A percentile compares a stretch with the other conserved stretches of the same genome.
These are phyloP conservation scores for Hippocampus zosterae DNA, from an alignment of 2,113 vertebrate species.

Conservation along the genomic window DNA sequence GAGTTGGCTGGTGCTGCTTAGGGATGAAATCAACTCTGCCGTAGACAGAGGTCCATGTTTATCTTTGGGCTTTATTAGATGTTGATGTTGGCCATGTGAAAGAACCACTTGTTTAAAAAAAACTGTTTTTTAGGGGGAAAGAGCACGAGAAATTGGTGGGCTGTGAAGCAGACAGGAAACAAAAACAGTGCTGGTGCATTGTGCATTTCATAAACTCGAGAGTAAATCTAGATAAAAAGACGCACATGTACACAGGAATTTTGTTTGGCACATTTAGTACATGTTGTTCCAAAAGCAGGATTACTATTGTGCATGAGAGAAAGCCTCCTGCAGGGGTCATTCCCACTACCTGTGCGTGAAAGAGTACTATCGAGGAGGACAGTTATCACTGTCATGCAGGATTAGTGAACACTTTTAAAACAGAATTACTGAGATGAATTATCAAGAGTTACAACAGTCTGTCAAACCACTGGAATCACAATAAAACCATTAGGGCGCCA, in stretches of 20 bases:
- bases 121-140: constrained; percentile 60
- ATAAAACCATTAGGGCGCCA: neutral
- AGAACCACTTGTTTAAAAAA: constrained; percentile 72
- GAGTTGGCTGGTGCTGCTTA: constrained; percentile 67
- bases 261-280: neutral
- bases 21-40: constrained; percentile 74
- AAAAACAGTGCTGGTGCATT: constrained; percentile 3
- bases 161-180: constrained; percentile 9
- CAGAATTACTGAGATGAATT: constrained; percentile 1
- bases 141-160: constrained; percentile 8
- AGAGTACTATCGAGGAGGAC: constrained; percentile 2
- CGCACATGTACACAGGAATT: neutral
- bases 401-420: constrained; percentile 3
- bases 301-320: constrained; percentile 1
- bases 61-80: constrained; percentile 75
- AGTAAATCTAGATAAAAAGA: neutral
- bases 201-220: constrained; percentile 21
- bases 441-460: constrained; percentile 19
- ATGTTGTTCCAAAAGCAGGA: neutral
- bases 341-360: neutral
- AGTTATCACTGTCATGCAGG: neutral
- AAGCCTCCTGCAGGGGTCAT: neutral
- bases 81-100: constrained; percentile 73
- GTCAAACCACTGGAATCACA: constrained; percentile 18
- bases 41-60: constrained; percentile 70